A percentile compares a stretch with the other conserved stretches of the same genome.
These are phyloP conservation scores for Lepidonotus clava DNA, from an alignment of 2,888 invertebrate genomes.

Conservation along the genomic window DNA sequence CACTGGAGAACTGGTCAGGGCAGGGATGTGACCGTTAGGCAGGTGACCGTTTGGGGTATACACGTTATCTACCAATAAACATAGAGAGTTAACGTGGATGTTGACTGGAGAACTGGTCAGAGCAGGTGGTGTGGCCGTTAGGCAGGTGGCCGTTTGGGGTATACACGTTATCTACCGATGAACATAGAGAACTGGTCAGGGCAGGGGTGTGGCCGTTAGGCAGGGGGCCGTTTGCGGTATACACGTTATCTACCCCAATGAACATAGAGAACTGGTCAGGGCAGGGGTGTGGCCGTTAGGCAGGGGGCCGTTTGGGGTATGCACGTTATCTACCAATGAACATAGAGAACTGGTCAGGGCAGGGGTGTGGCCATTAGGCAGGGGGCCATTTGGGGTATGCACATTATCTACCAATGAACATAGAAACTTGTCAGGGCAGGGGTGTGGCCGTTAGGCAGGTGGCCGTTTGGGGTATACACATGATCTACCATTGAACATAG, in stretches of 20 bases:
- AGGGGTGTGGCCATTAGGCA: not conserved
- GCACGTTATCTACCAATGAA: slow-evolving; percentile 15
- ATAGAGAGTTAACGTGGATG: no score
- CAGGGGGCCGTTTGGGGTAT: no score
- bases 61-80: not conserved
- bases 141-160: not conserved
- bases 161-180: slow-evolving; percentile 21
- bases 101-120: no score
- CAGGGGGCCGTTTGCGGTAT: not conserved
- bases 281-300: no score
- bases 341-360: not conserved
- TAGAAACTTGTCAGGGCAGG: no score
- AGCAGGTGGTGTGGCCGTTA: not conserved
- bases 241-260: not conserved
- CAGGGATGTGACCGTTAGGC: not conserved
- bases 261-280: no score
- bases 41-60: not conserved
- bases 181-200: no score
- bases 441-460: no score
- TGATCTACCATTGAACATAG: no score
- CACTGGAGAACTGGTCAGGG: not conserved
- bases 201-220: not conserved
- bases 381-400: not conserved
- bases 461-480: not conserved
- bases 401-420: no score